These are phyloP conservation scores for Hylyphantes graminicola DNA, from an alignment of 1,140 invertebrate genomes.

Conservation along the genomic window DNA sequence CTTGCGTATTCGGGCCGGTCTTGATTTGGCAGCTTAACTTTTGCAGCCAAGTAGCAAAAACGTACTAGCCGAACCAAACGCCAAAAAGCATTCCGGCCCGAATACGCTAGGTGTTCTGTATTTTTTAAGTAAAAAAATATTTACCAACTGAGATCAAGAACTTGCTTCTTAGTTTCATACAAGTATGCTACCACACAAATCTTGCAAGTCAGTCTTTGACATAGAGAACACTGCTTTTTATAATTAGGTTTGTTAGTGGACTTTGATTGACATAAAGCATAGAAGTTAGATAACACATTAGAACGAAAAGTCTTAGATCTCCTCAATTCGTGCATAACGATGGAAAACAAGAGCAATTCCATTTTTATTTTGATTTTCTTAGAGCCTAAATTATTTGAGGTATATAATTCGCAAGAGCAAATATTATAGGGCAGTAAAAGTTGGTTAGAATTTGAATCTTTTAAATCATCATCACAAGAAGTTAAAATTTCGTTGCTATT, in stretches of 20 bases:
- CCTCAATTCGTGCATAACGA: slow-evolving; percentile 20
- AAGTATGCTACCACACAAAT: not conserved
- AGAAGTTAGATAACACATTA: slow-evolving; percentile 14
- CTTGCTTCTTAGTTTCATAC: slow-evolving; percentile 70
- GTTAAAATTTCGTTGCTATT: too few relatives aligned
- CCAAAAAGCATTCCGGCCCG: too few relatives aligned
- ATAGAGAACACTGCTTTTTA: slow-evolving; percentile 1
- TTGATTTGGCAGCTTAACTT: too few relatives aligned
- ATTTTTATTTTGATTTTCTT: slow-evolving; percentile 24
- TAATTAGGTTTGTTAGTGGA: too few relatives aligned
- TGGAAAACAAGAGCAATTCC: slow-evolving; percentile 30
- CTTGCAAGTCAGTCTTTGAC: not conserved
- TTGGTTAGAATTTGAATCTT: not conserved
- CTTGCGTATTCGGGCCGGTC: too few relatives aligned
- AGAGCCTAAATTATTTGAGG: not conserved
- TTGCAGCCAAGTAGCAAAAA: too few relatives aligned
- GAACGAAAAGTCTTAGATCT: slow-evolving; percentile 32
- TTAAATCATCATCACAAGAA: not conserved
- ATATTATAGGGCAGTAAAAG: not conserved
- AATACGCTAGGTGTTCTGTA: too few relatives aligned
- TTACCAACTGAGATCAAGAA: slow-evolving; percentile 78
- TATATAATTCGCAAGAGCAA: slow-evolving; percentile 14
- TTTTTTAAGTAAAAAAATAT: slow-evolving; percentile 45
- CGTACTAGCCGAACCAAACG: too few relatives aligned
- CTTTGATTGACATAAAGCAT: not conserved